Evolutionary conservation across 2,113 vertebrate species (phyloP), one percentile per base, ranked within the genome.

Genomic region (Peromyscus leucopus): DNA sequence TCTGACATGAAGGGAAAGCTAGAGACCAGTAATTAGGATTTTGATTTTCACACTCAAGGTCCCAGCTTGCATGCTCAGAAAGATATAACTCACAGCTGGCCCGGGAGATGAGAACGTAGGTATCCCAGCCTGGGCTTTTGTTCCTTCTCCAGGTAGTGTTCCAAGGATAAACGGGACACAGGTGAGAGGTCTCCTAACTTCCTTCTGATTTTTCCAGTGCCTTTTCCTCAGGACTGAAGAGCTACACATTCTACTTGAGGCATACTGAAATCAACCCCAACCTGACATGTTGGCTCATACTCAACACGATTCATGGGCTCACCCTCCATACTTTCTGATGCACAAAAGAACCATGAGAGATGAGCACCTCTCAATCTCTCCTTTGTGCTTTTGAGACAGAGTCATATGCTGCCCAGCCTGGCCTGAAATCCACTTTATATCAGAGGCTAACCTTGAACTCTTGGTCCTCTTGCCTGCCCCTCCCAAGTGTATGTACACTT

Each of bases 61-160:
- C 46, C 13, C 22, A 36, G 51, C 15, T 48, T 76, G 57, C 67
- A 28, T 28, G 26, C 42, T 33, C 65, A 82, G 63, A n/a, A 63
- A 91, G 57, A 5, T 7, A 2, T 24, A 88, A 48, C 59, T 21
- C 15, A 55, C 5, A 88, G 71, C 1, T 39, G 75, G 24, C 3
- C 31, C 1, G 4, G 0, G 19, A 48, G 22, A 17, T 59, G 55
- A 51, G 21, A 55, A 42, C 2, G 8, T 1, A n/a, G 21, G 12
- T 6, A 2, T 7, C 61, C 19, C 1, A 51, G 7, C 7, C 39
- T 28, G 55, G n/a, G 13, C 31, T 51, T 83, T 28, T 42, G n/a
- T 87, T 21, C 13, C 4, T 55, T 63, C 78, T 87, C 33, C 4
- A 33, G 80, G 11, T n/a, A 61, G 39, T 11, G 9, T 28, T 33